Evolutionary conservation across 2,797 vertebrate genomes (phyloP), one percentile per base, ranked within the genome.

Genomic region (Streptopelia turtur): DNA sequence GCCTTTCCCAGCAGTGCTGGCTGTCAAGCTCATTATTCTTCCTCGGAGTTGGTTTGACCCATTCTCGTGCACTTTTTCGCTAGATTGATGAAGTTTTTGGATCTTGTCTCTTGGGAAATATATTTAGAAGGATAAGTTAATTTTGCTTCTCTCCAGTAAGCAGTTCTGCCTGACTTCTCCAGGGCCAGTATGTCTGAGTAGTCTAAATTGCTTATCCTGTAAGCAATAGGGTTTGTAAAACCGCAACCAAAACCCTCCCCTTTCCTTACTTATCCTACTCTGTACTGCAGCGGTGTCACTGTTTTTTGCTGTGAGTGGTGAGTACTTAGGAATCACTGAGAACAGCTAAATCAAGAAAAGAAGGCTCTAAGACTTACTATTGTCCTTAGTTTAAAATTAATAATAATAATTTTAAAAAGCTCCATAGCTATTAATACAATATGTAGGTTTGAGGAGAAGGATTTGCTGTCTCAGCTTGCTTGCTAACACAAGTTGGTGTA

Each of bases 11-110:
- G 89, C 78, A 87, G 64, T 2, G 30, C 78, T 61, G 78, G 17
- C 78, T 89, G 93, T 91, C 82, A 93, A 64, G 66, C 84, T 92
- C 81, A 55, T 96, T 95, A 87, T 85, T 95, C 89, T 95, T 94
- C 64, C 37, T 30, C 60, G 0, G 8, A 71, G 83, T 3, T 93
- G 39, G 43, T 80, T 65, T 95, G 95, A 94, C 92, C 87, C 60
- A 20, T 80, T 89, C 81, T 77, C 0, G 1, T 83, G 86, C 75
- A 80, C 90, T 94, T 89, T 94, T 89, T 30, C 83, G 33, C 85
- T 72, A 39, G 80, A 66, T 77, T 90, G 88, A 82, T 72, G 76
- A 90, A 88, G 86, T 92, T 57, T 81, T 50, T 79, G 84, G 78
- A 68, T 83, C 83, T 71, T 69, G 75, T 83, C 75, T 89, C 87